phyloP scores from a whole-genome alignment of 2,113 vertebrate species.

The Hippocampus zosterae region DNA sequence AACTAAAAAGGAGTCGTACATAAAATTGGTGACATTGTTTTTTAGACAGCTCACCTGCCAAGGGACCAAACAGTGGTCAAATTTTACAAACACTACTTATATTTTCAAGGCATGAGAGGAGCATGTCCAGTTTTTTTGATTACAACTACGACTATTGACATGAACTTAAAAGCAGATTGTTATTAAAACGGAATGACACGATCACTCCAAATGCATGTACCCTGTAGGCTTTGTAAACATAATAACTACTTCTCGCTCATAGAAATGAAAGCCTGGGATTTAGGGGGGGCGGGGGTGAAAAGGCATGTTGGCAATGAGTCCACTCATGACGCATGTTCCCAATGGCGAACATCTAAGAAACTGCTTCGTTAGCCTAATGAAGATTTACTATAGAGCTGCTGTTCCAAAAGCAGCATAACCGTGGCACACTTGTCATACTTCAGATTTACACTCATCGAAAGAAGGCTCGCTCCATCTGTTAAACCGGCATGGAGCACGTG shows the following conservation, averaged over 20 bases:
- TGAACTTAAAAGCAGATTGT: constrained; percentile 2
- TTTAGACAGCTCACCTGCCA: constrained; percentile 23
- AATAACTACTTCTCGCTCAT: not conserved
- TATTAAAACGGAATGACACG: constrained; percentile 3
- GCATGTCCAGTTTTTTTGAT: not conserved
- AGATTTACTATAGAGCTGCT: not conserved
- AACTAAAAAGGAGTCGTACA: constrained; percentile 37
- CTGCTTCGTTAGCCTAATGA: not conserved
- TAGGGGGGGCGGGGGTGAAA: not conserved
- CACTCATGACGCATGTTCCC: not conserved
- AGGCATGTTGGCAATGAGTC: not conserved
- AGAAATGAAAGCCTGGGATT: not conserved
- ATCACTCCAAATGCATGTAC: constrained; percentile 19
- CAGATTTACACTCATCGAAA: not conserved
- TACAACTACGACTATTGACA: constrained; percentile 5
- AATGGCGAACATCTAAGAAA: not conserved
- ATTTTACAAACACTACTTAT: constrained; percentile 24
- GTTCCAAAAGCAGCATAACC: not conserved
- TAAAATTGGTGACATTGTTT: constrained; percentile 43
- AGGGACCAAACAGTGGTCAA: constrained; percentile 29
- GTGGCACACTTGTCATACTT: not conserved
- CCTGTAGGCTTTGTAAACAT: constrained; percentile 46
- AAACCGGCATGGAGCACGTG: not conserved
- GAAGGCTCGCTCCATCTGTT: not conserved
- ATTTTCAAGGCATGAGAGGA: constrained; percentile 10